These are phyloP conservation scores for Rhagonycha fulva DNA, from an alignment of 2,888 invertebrate species.

Conservation along the genomic window DNA sequence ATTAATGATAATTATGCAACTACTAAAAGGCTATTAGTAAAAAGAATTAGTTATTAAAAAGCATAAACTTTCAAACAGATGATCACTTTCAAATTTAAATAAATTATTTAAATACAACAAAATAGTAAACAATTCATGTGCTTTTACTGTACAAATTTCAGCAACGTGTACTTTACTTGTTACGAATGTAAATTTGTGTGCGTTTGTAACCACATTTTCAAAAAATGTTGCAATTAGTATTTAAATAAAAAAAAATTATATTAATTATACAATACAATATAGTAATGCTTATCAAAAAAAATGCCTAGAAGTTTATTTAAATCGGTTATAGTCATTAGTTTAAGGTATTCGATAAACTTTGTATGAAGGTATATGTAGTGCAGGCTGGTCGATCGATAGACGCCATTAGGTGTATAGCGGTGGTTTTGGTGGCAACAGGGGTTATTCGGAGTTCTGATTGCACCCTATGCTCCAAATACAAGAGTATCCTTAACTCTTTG, in stretches of 20 bases:
- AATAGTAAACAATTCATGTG: background rate
- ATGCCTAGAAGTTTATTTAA: background rate
- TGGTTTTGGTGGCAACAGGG: conserved; percentile 29
- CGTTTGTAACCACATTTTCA: background rate
- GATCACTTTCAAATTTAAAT: background rate
- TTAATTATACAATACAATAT: too few relatives aligned
- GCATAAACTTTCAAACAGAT: background rate
- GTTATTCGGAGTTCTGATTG: conserved; percentile 31
- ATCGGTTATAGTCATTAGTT: conserved; percentile 32
- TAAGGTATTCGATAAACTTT: conserved; percentile 33
- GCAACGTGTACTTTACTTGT: background rate
- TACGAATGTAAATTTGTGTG: background rate
- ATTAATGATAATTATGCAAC: too few relatives aligned
- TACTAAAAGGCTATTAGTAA: too few relatives aligned
- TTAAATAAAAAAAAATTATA: background rate
- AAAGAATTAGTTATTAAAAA: too few relatives aligned
- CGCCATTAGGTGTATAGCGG: conserved; percentile 31
- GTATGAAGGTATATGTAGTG: conserved; percentile 28
- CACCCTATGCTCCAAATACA: conserved; percentile 23
- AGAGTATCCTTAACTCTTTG: conserved; percentile 25
- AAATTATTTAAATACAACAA: background rate
- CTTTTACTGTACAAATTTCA: background rate
- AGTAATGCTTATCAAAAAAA: background rate
- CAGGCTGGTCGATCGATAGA: conserved; percentile 29
- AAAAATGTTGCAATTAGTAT: background rate